phyloP scores from a whole-genome alignment of 2,888 invertebrate species.

The Cremastinae sp. region DNA sequence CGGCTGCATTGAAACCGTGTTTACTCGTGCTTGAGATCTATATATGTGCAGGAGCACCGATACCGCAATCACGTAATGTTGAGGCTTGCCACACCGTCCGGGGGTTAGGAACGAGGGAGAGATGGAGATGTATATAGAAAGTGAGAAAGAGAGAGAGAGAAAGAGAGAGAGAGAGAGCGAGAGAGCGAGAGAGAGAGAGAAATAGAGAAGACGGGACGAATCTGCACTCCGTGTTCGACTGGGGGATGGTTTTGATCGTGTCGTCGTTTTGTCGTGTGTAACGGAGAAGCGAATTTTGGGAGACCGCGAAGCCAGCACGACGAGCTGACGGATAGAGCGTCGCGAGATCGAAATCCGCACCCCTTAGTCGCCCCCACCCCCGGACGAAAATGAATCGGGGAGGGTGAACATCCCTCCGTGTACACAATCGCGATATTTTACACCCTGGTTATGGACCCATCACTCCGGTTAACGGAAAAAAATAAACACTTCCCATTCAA shows the following conservation, averaged over 20 bases:
- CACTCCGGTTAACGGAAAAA: conserved; percentile 9
- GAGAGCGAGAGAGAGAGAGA: conserved; percentile 7
- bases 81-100: conserved; percentile 44
- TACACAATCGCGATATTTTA: conserved; percentile 15
- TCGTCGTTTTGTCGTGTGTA: conserved; percentile 29
- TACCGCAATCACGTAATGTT: conserved; percentile 53
- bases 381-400: not conserved
- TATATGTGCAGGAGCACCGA: conserved; percentile 26
- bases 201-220: not conserved
- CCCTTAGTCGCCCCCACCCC: not conserved
- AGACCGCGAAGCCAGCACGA: conserved; percentile 42
- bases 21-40: conserved; percentile 44
- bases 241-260: conserved; percentile 27
- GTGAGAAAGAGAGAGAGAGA: conserved; percentile 1
- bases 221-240: not conserved
- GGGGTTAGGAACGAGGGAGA: conserved; percentile 11
- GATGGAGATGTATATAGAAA: not conserved
- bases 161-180: not conserved
- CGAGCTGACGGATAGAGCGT: conserved; percentile 36
- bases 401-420: not conserved
- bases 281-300: conserved; percentile 49
- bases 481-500: conserved; percentile 25
- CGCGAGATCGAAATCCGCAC: conserved; percentile 26
- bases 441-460: not conserved
- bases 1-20: conserved; percentile 20